Evolutionary conservation across 1,140 invertebrate genomes (phyloP).

Genomic region (Drosophila triauraria): DNA sequence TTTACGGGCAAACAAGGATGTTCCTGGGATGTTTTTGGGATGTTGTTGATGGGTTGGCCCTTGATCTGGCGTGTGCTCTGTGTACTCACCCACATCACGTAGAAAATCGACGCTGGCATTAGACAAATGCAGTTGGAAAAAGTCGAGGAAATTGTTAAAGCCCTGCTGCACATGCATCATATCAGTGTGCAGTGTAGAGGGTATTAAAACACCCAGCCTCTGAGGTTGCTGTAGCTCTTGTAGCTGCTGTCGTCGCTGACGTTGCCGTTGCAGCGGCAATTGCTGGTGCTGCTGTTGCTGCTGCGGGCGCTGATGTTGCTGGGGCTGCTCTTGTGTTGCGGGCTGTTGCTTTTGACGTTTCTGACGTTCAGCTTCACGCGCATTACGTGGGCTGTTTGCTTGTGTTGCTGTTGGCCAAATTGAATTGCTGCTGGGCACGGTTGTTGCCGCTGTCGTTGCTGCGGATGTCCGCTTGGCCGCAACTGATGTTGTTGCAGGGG

Average conservation of each 20-base stretch:
- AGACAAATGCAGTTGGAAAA: slow-evolving; percentile 74
- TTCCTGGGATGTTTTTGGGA: slow-evolving; percentile 5
- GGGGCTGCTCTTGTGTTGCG: slow-evolving; percentile 25
- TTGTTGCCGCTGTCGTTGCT: slow-evolving; percentile 30
- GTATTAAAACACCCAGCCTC: slow-evolving; percentile 75
- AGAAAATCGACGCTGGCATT: slow-evolving; percentile 78
- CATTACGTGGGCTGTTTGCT: slow-evolving; percentile 58
- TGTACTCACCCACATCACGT: slow-evolving; percentile 76
- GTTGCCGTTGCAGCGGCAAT: slow-evolving; percentile 21
- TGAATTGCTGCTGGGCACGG: slow-evolving; percentile 65
- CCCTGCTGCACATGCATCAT: slow-evolving; percentile 81
- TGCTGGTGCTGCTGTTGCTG: slow-evolving; percentile 32
- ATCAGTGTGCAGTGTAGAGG: slow-evolving; percentile 64
- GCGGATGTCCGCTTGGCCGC: slow-evolving; percentile 39
- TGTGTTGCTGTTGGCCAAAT: slow-evolving; percentile 54
- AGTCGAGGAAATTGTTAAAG: slow-evolving; percentile 75
- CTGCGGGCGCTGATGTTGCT: slow-evolving; percentile 15
- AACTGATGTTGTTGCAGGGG: slow-evolving; percentile 33
- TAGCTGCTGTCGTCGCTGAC: slow-evolving; percentile 36
- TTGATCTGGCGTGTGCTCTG: slow-evolving; percentile 2
- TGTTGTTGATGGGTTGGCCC: slow-evolving; percentile 15
- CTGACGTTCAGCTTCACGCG: slow-evolving; percentile 66
- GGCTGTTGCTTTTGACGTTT: slow-evolving; percentile 65
- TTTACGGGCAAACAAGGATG: slow-evolving; percentile 33
- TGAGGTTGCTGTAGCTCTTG: slow-evolving; percentile 36